Percentiles rank a stretch among this genome's conserved stretches.
phyloP scores from a whole-genome alignment of 2,113 vertebrate species.

The Telmatochromis sp. region DNA sequence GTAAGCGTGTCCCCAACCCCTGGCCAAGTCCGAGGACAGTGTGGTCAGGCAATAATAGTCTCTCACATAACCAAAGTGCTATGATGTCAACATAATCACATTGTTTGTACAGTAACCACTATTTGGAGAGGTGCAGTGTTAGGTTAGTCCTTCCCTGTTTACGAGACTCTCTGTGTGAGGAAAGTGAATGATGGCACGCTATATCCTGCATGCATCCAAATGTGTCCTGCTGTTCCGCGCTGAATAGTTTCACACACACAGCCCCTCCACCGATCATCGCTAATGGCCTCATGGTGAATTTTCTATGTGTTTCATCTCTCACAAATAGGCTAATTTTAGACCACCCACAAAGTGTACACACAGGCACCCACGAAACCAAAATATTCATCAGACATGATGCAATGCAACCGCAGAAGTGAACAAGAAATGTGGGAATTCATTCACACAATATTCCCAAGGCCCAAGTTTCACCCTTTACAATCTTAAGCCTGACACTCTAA shows the following conservation, averaged over 20 bases:
- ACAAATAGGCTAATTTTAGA: slow-evolving; percentile 31
- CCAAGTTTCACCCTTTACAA: slow-evolving; percentile 71
- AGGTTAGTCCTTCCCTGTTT: slow-evolving; percentile 55
- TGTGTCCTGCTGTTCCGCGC: neutral
- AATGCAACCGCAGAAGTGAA: neutral
- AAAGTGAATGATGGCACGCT: slow-evolving; percentile 43
- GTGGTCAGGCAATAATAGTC: slow-evolving; percentile 45
- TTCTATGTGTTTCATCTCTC: neutral
- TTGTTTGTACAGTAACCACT: slow-evolving; percentile 66
- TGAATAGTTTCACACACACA: slow-evolving; percentile 11
- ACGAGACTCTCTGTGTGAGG: slow-evolving; percentile 28
- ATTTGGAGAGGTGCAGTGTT: slow-evolving; percentile 20
- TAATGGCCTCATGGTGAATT: slow-evolving; percentile 45
- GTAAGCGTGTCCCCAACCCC: slow-evolving; percentile 43
- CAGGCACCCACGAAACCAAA: slow-evolving; percentile 29
- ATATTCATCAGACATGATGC: slow-evolving; percentile 9
- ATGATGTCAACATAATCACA: slow-evolving; percentile 67
- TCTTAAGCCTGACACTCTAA: slow-evolving; percentile 79
- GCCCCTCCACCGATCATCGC: slow-evolving; percentile 9
- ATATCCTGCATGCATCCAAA: slow-evolving; percentile 20
- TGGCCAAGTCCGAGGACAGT: slow-evolving; percentile 41
- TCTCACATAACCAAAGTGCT: slow-evolving; percentile 54
- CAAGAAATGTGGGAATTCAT: slow-evolving; percentile 30
- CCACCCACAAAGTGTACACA: slow-evolving; percentile 37
- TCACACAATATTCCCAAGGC: slow-evolving; percentile 37